Conservation (phyloP, 2,113 vertebrate species). For the Heteronetta atricapilla region DNA sequence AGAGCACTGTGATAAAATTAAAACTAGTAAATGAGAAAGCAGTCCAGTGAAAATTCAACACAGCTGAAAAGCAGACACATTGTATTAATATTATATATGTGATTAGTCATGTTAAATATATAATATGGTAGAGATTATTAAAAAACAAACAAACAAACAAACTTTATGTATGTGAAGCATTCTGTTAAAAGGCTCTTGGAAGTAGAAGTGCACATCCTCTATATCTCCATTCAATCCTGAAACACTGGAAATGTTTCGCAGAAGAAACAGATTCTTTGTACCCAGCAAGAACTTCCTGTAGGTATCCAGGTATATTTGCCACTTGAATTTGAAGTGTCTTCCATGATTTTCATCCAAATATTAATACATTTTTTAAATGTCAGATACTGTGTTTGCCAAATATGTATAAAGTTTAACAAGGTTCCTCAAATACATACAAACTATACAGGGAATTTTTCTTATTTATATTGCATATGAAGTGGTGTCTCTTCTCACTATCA, state of each 20-base stretch:
- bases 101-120: neutral
- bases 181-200: neutral
- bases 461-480: neutral
- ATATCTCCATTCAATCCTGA: neutral
- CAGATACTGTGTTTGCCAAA: neutral
- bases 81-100: neutral
- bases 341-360: slow-evolving; percentile 38
- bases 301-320: neutral
- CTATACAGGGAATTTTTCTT: neutral
- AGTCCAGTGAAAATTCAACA: neutral
- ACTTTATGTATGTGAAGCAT: neutral
- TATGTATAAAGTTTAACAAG: neutral
- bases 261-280: neutral
- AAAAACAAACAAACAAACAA: neutral
- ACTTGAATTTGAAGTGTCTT: slow-evolving; percentile 29
- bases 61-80: neutral
- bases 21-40: neutral
- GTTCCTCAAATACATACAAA: neutral
- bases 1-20: neutral
- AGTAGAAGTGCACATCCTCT: neutral
- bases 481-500: neutral
- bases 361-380: slow-evolving; percentile 41
- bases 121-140: neutral
- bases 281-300: neutral
- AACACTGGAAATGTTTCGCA: neutral